A percentile compares a stretch with the other conserved stretches of the same genome.
Evolutionary conservation across 2,113 vertebrate genomes (phyloP).

Genomic region (Artemisiospiza belli): DNA sequence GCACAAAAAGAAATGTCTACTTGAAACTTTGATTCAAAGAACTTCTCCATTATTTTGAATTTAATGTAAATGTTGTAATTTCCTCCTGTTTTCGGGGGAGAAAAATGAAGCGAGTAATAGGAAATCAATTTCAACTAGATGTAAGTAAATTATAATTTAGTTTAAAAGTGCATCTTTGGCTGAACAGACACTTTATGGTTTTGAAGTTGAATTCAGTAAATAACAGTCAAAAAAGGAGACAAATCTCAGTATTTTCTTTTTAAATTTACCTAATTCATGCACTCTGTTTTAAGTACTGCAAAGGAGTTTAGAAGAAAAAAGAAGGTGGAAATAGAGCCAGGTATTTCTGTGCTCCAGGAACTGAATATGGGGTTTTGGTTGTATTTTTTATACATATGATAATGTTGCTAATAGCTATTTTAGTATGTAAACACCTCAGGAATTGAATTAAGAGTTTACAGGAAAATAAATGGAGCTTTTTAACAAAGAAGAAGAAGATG

Average conservation of each 20-base stretch:
- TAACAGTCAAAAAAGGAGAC: background rate
- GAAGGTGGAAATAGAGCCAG: background rate
- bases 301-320: background rate
- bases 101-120: background rate
- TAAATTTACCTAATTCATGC: background rate
- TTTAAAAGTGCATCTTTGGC: background rate
- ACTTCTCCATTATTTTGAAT: background rate
- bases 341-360: background rate
- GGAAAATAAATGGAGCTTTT: background rate
- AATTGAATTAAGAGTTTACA: background rate
- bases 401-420: background rate
- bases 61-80: background rate
- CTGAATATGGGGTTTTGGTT: background rate
- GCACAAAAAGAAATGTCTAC: background rate
- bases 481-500: background rate
- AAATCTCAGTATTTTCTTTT: background rate
- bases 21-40: background rate
- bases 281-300: background rate
- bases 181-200: background rate
- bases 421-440: background rate
- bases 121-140: background rate
- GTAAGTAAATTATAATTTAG: background rate
- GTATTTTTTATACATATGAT: background rate
- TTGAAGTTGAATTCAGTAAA: background rate
- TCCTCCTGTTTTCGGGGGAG: background rate